Base-by-base conservation (phyloP, 2,797 vertebrate species). In the Sebastes iracundus region DNA sequence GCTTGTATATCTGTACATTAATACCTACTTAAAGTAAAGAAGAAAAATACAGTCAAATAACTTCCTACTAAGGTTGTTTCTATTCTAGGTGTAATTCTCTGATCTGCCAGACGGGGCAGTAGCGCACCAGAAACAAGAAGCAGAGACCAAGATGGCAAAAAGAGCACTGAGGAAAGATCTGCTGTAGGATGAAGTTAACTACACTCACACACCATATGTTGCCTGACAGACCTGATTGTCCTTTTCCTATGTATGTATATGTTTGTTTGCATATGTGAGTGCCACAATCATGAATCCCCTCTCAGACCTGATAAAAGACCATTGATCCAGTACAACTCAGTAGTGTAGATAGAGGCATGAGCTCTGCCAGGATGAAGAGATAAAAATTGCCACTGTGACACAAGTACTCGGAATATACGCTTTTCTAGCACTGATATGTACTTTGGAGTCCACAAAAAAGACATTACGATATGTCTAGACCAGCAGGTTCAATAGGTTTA, bases 51-150 rank as follows among this genome's bases (percentile, higher is more conserved):
- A 35, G n/a, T 74, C 25, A 61, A 56, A 62, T 42, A 23, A 63
- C 2, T 70, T 74, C 11, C 23, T 25, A 6, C 9, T 33, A 3
- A 5, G 12, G 23, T 14, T 30, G 2, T 18, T 28, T 35, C 4
- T 33, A 49, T 32, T 35, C 2, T 2, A 78, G 8, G 3, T 53
- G 84, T 49, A 90, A 58, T 84, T 86, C 42, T 72, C 2, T 0
- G 6, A 49, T 72, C 18, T 27, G 64, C 91, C 91, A 91, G 71
- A 86, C 6, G 88, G 82, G 80, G 88, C 80, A 89, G 82, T 59
- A 87, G 35, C 28, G 67, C 22, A 72, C 42, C 38, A 85, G 49
- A 77, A 77, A 85, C 2, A 63, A 20, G 58, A 22, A 72, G 27
- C 25, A 7, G 4, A 52, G 27, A 22, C 4, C 22, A 22, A 10